phyloP scores from a whole-genome alignment of 2,113 vertebrate genomes.

The Tachycineta bicolor region DNA sequence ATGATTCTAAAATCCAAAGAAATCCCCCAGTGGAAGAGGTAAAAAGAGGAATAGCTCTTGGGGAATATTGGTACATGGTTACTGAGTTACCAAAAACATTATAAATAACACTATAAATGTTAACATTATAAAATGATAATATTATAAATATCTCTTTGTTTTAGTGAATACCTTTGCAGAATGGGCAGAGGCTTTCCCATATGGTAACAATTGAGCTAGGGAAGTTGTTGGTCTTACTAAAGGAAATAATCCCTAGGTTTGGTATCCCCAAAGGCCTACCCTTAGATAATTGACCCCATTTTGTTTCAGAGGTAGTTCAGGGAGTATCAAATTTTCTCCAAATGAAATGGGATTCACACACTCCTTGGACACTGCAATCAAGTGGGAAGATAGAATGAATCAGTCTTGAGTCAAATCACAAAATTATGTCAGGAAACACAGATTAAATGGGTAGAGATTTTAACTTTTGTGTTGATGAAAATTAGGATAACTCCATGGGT shows the following conservation, averaged over 20 bases:
- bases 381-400: neutral
- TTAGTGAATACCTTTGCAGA: neutral
- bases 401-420: neutral
- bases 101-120: neutral
- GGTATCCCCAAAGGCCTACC: neutral
- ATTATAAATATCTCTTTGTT: neutral
- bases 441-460: neutral
- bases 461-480: neutral
- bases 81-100: neutral
- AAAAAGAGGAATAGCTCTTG: neutral
- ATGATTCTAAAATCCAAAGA: neutral
- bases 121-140: neutral
- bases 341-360: neutral
- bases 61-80: neutral
- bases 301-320: neutral
- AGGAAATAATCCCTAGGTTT: neutral
- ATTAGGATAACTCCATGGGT: neutral
- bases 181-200: neutral
- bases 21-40: neutral
- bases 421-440: neutral
- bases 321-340: neutral
- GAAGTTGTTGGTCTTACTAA: neutral
- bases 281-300: neutral
- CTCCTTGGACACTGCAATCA: neutral
- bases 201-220: neutral